A percentile compares a stretch with the other conserved stretches of the same genome.
Conservation (phyloP, 2,888 invertebrate genomes). For the Phyto melanocephala region DNA sequence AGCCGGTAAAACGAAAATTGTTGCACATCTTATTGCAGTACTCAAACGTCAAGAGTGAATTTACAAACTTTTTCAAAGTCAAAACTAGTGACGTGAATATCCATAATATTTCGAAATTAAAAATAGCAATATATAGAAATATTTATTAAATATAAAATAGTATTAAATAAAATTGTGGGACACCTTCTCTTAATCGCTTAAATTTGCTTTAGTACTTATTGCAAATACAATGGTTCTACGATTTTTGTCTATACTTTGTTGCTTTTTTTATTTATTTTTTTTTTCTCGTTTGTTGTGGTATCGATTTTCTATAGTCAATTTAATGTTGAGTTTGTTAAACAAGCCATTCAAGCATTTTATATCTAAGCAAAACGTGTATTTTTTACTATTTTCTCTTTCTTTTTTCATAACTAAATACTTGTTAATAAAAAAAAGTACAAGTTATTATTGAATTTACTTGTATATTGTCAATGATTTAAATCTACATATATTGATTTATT, state of each 20-base stretch:
- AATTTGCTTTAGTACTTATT: too few species aligned
- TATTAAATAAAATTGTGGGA: too few species aligned
- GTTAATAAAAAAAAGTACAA: background rate
- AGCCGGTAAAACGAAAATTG: too few species aligned
- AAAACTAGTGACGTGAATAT: too few species aligned
- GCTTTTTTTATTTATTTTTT: background rate
- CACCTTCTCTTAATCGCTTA: too few species aligned
- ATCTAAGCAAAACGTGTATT: background rate
- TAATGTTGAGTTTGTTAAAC: slow-evolving; percentile 10
- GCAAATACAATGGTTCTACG: too few species aligned
- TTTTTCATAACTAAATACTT: background rate
- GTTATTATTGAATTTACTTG: background rate
- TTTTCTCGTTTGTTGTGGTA: background rate
- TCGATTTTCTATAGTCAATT: slow-evolving; percentile 28
- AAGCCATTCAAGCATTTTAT: slow-evolving; percentile 22
- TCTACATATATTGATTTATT: background rate
- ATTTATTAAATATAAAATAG: too few species aligned
- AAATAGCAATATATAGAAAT: too few species aligned
- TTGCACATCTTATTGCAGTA: too few species aligned
- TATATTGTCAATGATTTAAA: background rate
- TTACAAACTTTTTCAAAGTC: too few species aligned
- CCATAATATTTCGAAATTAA: too few species aligned
- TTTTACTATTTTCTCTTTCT: background rate
- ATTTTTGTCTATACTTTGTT: background rate
- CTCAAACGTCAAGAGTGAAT: too few species aligned